Evolutionary conservation across 2,888 invertebrate genomes (phyloP), one percentile per base, ranked within the genome.

Genomic region (Xylota sylvarum): DNA sequence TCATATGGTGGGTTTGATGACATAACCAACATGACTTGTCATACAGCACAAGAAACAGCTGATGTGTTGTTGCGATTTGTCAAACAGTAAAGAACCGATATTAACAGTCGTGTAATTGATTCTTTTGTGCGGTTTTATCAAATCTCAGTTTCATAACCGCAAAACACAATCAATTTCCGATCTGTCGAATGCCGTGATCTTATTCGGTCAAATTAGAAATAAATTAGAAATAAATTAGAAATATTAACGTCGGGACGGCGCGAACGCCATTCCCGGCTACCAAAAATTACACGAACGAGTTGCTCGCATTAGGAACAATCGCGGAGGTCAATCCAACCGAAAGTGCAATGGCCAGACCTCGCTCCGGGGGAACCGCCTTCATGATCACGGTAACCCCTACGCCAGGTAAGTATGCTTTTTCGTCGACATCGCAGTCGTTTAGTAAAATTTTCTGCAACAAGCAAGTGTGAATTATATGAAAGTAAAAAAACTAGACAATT

Each of bases 231-330:
- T n/a, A n/a, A n/a, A n/a, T n/a, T n/a, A n/a, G n/a, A 23, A 40
- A n/a, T 50, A 7, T 64, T 32, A n/a, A 89, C 64, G 90, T 93
- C 94, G 94, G 94, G 94, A 94, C 93, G 93, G 94, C 94, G 94
- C 94, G 94, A 91, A 94, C 94, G 94, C 94, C 91, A 94, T 94
- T 94, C 94, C 94, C 94, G 94, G 94, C 94, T 94, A 94, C 93
- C 94, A 94, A 94, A 94, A 94, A 94, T 94, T 94, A 91, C 94
- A 94, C 95, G 94, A 93, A 94, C 95, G 95, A 95, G 94, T 94
- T 94, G 94, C 94, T 94, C 95, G 93, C 95, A 94, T 95, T 95
- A 94, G 95, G 94, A 94, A 93, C 94, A 95, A 94, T 95, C 95
- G 95, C 95, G 95, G 94, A 94, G 94, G 95, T 95, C 95, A 95